phyloP scores from a whole-genome alignment of 2,888 invertebrate species.

The Hemicrepidius hirtus region DNA sequence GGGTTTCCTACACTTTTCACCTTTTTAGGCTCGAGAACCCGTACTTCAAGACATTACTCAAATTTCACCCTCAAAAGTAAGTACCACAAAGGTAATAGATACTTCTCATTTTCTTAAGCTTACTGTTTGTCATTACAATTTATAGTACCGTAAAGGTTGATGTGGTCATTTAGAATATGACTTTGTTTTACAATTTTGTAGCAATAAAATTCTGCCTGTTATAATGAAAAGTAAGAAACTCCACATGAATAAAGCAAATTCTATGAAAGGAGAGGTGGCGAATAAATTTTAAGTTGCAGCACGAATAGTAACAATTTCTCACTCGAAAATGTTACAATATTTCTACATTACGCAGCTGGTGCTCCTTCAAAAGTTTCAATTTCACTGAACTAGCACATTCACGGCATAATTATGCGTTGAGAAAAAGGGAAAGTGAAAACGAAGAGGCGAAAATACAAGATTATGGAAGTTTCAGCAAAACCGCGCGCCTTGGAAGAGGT shows the following conservation, averaged over 20 bases:
- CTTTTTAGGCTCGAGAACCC: neutral
- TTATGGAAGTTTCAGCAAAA: neutral
- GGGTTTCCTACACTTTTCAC: conserved; percentile 31
- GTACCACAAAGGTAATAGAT: neutral
- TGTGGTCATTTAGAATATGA: no score
- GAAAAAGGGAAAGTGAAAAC: conserved; percentile 23
- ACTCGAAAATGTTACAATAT: conserved; percentile 18
- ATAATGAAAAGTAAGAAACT: no score
- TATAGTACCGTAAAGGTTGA: no score
- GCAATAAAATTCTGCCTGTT: no score
- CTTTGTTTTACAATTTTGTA: no score
- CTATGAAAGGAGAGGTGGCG: neutral
- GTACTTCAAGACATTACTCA: conserved; percentile 1
- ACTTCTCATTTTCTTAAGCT: no score
- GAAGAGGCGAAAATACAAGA: conserved; percentile 6
- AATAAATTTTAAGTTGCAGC: neutral
- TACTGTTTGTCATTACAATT: no score
- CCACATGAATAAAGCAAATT: no score
- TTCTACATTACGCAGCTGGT: conserved; percentile 5
- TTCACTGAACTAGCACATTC: conserved; percentile 3
- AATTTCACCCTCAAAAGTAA: conserved; percentile 7
- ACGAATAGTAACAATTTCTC: conserved; percentile 9
- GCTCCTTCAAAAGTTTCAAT: conserved; percentile 7
- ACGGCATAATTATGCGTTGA: neutral
- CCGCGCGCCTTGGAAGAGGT: conserved; percentile 4